Conservation (phyloP, 1,140 invertebrate species). For the Meloidogyne exigua region DNA sequence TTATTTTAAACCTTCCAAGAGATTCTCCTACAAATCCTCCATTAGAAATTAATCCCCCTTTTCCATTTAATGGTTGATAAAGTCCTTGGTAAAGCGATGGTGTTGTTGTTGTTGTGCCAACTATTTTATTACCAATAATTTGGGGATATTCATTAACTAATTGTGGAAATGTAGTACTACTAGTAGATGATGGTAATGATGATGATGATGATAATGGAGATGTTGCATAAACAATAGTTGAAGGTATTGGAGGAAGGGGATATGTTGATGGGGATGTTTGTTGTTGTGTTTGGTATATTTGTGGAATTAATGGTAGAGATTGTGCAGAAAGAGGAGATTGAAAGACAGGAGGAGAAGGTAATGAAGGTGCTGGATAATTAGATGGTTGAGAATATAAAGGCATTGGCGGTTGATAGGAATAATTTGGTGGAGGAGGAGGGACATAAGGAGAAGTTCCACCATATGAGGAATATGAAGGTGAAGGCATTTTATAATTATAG, state of each 20-base stretch:
- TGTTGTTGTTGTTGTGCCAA: not conserved
- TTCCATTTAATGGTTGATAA: not conserved
- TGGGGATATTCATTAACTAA: not conserved
- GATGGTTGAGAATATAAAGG: not conserved
- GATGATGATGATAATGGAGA: not conserved
- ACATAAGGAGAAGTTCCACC: not conserved
- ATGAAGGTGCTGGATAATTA: not conserved
- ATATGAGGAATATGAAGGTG: not conserved
- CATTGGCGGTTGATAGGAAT: not conserved
- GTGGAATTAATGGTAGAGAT: not conserved
- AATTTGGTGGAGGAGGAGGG: not conserved
- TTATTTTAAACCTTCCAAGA: not conserved
- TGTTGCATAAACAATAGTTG: not conserved
- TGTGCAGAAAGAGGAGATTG: not conserved
- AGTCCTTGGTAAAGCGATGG: not conserved
- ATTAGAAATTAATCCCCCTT: not conserved
- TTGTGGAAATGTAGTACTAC: not conserved
- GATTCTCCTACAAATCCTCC: not conserved
- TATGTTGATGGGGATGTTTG: not conserved
- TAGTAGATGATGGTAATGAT: not conserved
- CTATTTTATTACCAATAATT: not conserved
- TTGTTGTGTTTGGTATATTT: not conserved
- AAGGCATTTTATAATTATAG: not conserved
- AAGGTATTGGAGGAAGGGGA: not conserved
- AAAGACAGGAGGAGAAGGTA: not conserved